Evolutionary conservation across 1,140 invertebrate genomes (phyloP).

Genomic region (Dendrolimus punctatus): DNA sequence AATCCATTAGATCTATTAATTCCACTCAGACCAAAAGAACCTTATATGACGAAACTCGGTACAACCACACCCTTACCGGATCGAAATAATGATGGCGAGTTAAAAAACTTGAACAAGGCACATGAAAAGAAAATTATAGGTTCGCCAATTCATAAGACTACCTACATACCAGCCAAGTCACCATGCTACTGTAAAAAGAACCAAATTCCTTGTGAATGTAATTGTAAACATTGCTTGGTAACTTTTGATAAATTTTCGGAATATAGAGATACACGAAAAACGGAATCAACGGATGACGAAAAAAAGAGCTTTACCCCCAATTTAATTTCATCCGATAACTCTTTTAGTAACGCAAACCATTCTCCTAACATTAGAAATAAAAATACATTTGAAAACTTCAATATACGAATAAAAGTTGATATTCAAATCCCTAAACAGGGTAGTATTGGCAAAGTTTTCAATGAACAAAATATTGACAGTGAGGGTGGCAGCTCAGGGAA

Average conservation of each 20-base stretch:
- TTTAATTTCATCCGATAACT: constrained; percentile 7
- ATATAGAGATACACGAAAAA: constrained; percentile 6
- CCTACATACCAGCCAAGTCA: constrained; percentile 11
- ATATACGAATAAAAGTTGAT: constrained; percentile 47
- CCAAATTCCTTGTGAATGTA: constrained; percentile 41
- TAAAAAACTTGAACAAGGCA: constrained; percentile 16
- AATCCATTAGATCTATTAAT: constrained; percentile 32
- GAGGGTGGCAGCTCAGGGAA: constrained; percentile 28
- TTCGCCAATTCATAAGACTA: constrained; percentile 11
- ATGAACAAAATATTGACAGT: constrained; percentile 9
- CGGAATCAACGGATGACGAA: constrained; percentile 6
- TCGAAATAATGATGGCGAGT: constrained; percentile 8
- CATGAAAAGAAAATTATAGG: constrained; percentile 21
- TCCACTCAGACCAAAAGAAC: constrained; percentile 20
- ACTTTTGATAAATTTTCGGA: constrained; percentile 12
- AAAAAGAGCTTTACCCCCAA: constrained; percentile 5
- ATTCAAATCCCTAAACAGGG: constrained; percentile 17
- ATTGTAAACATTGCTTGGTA: constrained; percentile 44
- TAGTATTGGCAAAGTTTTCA: too few species aligned
- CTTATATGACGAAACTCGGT: constrained; percentile 15
- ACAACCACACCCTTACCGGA: constrained; percentile 8
- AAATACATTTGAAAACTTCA: constrained; percentile 27
- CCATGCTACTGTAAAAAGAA: constrained; percentile 41
- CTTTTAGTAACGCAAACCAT: constrained; percentile 10
- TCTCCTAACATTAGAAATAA: constrained; percentile 8